Evolutionary conservation across 2,888 invertebrate genomes (phyloP).

Genomic region (Macaria liturata): DNA sequence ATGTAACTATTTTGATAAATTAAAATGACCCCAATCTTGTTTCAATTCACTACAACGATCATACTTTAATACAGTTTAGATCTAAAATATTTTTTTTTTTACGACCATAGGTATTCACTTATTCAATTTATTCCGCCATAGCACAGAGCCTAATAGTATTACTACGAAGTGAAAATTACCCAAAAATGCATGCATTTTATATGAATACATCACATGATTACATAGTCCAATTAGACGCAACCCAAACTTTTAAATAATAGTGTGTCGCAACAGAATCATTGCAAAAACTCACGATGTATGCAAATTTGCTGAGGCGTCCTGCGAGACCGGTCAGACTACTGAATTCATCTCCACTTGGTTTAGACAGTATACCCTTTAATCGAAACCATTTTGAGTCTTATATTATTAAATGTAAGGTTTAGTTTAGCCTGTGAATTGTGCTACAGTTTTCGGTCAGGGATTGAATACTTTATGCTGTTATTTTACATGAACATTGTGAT

Average conservation of each 20-base stretch:
- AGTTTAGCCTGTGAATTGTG: slow-evolving; percentile 4
- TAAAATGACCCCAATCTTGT: too few relatives aligned
- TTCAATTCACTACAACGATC: too few relatives aligned
- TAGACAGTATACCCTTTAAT: slow-evolving; percentile 24
- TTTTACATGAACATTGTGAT: slow-evolving; percentile 37
- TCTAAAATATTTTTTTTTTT: too few relatives aligned
- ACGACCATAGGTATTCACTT: too few relatives aligned
- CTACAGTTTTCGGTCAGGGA: slow-evolving; percentile 25
- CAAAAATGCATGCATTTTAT: too few relatives aligned
- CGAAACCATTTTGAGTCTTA: slow-evolving; percentile 16
- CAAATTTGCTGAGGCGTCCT: slow-evolving; percentile 48
- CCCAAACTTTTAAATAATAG: slow-evolving; percentile 25
- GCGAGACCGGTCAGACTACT: slow-evolving; percentile 43
- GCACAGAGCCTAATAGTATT: too few relatives aligned
- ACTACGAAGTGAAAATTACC: too few relatives aligned
- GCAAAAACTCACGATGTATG: slow-evolving; percentile 48
- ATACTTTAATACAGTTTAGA: too few relatives aligned
- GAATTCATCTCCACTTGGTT: slow-evolving; percentile 45
- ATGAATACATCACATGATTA: too few relatives aligned
- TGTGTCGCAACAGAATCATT: slow-evolving; percentile 33
- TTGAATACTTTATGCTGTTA: slow-evolving; percentile 37
- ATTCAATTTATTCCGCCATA: too few relatives aligned
- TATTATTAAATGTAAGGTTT: slow-evolving; percentile 10
- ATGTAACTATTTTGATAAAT: too few relatives aligned
- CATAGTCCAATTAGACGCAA: too few relatives aligned